Conservation (phyloP, 2,888 invertebrate species). For the Matsumyia berberina region DNA sequence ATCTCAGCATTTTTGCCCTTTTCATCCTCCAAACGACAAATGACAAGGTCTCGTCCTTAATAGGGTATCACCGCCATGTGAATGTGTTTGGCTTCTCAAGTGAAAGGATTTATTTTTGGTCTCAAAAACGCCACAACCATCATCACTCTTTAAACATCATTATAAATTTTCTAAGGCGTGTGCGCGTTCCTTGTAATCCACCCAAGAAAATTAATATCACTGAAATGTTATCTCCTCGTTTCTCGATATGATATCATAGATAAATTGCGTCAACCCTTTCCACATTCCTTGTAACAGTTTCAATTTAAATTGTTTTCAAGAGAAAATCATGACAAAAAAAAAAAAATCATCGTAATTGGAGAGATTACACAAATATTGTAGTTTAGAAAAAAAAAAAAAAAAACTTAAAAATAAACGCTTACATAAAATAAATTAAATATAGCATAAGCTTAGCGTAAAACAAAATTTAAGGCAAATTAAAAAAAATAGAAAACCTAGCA, state of each 20-base stretch:
- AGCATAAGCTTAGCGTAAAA: slow-evolving; percentile 14
- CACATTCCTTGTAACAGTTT: slow-evolving; percentile 6
- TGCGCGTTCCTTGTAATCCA: slow-evolving; percentile 4
- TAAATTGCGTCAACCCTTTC: slow-evolving; percentile 17
- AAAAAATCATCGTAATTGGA: background rate
- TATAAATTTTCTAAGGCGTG: slow-evolving; percentile 13
- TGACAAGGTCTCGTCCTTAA: slow-evolving; percentile 34
- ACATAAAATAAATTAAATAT: slow-evolving; percentile 18
- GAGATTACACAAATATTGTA: slow-evolving; percentile 2
- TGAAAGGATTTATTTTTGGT: background rate
- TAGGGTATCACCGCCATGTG: background rate
- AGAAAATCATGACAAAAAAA: background rate
- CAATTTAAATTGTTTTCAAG: slow-evolving; percentile 3
- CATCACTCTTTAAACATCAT: slow-evolving; percentile 7
- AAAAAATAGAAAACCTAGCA: background rate
- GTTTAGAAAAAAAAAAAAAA: slow-evolving; percentile 37
- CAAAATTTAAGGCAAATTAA: background rate
- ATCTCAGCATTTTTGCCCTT: slow-evolving; percentile 5
- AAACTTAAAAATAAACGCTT: slow-evolving; percentile 28
- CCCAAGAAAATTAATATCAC: slow-evolving; percentile 17
- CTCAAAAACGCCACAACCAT: background rate
- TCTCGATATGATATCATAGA: slow-evolving; percentile 23
- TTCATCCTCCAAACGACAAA: slow-evolving; percentile 18
- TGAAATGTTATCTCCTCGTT: slow-evolving; percentile 10
- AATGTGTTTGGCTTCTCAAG: slow-evolving; percentile 3